phyloP scores from a whole-genome alignment of 2,888 invertebrate genomes.

The Dascillus cervinus region DNA sequence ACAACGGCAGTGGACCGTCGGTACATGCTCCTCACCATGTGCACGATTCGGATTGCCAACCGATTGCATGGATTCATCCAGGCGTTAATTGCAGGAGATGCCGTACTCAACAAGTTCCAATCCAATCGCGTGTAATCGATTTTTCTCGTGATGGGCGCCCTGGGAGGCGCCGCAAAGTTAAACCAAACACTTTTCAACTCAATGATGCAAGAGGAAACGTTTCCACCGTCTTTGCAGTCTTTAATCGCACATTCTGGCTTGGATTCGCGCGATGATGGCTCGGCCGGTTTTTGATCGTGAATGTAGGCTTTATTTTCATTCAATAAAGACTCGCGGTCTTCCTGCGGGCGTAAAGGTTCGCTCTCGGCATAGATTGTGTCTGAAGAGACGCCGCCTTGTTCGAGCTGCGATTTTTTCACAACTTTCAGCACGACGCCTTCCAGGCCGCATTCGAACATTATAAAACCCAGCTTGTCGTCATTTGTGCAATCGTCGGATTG shows the following conservation, averaged over 20 bases:
- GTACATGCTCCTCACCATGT: slow-evolving; percentile 72
- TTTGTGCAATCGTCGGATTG: slow-evolving; percentile 45
- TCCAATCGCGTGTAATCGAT: slow-evolving; percentile 92
- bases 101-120: slow-evolving; percentile 94
- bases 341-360: neutral
- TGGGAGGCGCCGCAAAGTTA: slow-evolving; percentile 94
- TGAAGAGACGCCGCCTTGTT: slow-evolving; percentile 42
- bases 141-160: slow-evolving; percentile 87
- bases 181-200: slow-evolving; percentile 92
- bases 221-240: slow-evolving; percentile 62
- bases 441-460: slow-evolving; percentile 94
- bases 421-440: slow-evolving; percentile 82
- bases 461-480: slow-evolving; percentile 73
- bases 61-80: slow-evolving; percentile 97
- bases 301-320: neutral
- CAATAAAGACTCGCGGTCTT: neutral
- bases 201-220: slow-evolving; percentile 78
- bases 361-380: slow-evolving; percentile 4
- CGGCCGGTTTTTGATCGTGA: neutral
- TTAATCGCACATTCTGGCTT: neutral
- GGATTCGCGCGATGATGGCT: neutral
- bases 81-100: slow-evolving; percentile 93
- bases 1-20: slow-evolving; percentile 77
- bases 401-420: slow-evolving; percentile 67
- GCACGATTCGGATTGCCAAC: slow-evolving; percentile 75